Evolutionary conservation across 2,113 vertebrate genomes (phyloP).

Genomic region (Gallinago media): DNA sequence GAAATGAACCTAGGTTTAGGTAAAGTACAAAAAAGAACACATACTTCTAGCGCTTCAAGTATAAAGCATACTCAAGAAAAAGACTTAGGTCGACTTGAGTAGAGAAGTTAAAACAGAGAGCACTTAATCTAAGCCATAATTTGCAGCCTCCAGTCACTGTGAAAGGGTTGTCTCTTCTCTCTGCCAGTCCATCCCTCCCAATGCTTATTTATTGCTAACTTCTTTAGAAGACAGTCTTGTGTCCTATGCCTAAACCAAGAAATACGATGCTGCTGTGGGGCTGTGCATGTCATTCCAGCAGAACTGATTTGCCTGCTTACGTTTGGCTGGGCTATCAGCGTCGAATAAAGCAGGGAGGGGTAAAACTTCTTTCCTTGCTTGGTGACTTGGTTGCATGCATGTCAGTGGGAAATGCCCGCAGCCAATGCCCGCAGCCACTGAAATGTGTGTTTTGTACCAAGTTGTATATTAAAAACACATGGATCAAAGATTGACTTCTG

Average conservation of each 20-base stretch:
- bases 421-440: not conserved
- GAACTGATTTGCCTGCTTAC: not conserved
- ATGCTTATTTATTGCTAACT: not conserved
- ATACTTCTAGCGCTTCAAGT: not conserved
- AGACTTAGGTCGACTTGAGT: not conserved
- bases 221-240: not conserved
- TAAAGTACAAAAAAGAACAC: not conserved
- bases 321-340: not conserved
- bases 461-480: not conserved
- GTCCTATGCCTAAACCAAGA: not conserved
- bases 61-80: not conserved
- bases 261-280: not conserved
- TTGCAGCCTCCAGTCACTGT: not conserved
- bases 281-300: not conserved
- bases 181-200: not conserved
- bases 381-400: accelerated
- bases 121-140: not conserved
- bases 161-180: not conserved
- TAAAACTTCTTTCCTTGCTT: not conserved
- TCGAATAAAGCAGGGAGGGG: not conserved
- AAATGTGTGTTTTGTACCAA: not conserved
- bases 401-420: not conserved
- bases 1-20: not conserved
- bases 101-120: not conserved
- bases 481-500: not conserved